Percentiles rank a stretch among this genome's conserved stretches.
These are phyloP conservation scores for Oxyruncus cristatus DNA, from an alignment of 2,113 vertebrate genomes.

Conservation along the genomic window DNA sequence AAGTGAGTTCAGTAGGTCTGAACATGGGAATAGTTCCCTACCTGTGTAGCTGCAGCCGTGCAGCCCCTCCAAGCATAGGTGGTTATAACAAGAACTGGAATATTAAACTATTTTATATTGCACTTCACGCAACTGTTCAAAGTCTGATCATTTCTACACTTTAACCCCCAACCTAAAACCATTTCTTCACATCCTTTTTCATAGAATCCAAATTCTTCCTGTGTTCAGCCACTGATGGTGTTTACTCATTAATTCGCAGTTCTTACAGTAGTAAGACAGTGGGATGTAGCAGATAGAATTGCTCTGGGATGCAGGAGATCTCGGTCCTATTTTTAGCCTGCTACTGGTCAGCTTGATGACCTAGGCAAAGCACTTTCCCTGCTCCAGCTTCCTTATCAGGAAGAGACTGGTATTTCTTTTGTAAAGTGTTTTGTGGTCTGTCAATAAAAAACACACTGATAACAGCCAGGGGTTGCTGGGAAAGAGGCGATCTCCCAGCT, in stretches of 20 bases:
- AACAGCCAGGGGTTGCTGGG: background rate
- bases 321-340: background rate
- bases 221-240: background rate
- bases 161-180: background rate
- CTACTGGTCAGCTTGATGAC: background rate
- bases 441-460: background rate
- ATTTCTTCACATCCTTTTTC: background rate
- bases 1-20: background rate
- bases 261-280: background rate
- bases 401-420: background rate
- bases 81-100: background rate
- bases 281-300: background rate
- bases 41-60: background rate
- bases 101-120: background rate
- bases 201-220: background rate
- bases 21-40: background rate
- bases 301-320: background rate
- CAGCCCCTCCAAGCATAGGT: background rate
- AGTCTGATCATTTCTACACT: background rate
- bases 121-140: background rate
- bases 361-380: background rate
- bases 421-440: background rate
- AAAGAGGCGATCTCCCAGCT: background rate
- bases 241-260: background rate
- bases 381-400: background rate